Evolutionary conservation across 2,797 vertebrate genomes (phyloP).

Genomic region (Argya squamiceps): DNA sequence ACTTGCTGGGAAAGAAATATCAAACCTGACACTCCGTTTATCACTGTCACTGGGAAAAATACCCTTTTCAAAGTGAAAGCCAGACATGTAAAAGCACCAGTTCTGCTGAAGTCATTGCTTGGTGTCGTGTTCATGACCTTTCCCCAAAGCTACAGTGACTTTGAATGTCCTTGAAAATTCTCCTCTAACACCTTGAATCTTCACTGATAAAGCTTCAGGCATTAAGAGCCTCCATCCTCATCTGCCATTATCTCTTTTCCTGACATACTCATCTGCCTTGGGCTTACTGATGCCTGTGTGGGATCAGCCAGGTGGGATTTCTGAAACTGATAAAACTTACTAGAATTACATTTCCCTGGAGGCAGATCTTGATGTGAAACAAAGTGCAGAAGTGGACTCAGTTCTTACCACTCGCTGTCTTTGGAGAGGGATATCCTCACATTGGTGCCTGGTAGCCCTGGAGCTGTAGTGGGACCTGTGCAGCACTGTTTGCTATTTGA

Average conservation of each 20-base stretch:
- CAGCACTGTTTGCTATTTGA: neutral
- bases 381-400: neutral
- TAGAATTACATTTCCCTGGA: neutral
- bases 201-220: neutral
- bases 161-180: neutral
- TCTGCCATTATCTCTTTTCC: neutral
- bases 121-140: neutral
- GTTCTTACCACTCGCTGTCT: accelerated
- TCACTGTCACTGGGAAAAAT: neutral
- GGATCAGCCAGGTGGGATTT: neutral
- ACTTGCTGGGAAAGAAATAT: neutral
- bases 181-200: neutral
- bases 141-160: neutral
- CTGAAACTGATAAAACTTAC: neutral
- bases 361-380: neutral
- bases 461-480: accelerated
- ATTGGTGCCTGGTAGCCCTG: neutral
- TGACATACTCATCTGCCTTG: neutral
- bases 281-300: neutral
- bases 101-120: neutral
- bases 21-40: neutral
- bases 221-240: neutral
- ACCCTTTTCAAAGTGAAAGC: neutral
- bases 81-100: neutral
- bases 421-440: neutral